Evolutionary conservation across 1,140 invertebrate genomes (phyloP).

Genomic region (Pentalonia nigronervosa): DNA sequence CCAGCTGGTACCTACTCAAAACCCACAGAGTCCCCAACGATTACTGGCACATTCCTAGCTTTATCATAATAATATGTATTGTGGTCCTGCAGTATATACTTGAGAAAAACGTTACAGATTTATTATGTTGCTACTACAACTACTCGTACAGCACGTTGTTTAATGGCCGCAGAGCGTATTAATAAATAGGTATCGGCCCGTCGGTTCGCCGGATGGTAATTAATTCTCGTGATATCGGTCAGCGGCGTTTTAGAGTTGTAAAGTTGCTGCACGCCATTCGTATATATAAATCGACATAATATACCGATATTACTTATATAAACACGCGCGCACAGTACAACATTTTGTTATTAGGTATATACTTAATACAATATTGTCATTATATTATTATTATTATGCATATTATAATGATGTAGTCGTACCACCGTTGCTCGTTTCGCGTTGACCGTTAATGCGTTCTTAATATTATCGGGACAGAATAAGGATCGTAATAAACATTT

Average conservation of each 20-base stretch:
- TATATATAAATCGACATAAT: background rate
- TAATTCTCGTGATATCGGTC: background rate
- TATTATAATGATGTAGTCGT: background rate
- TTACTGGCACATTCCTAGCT: too few relatives aligned
- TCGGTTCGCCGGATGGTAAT: background rate
- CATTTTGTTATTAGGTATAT: background rate
- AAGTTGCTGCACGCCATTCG: background rate
- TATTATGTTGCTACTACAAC: background rate
- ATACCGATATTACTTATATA: background rate
- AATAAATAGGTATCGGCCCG: background rate
- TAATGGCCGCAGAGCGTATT: background rate
- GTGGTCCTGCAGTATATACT: background rate
- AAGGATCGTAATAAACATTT: conserved; percentile 36
- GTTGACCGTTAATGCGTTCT: conserved; percentile 51
- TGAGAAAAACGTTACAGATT: background rate
- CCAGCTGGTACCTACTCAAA: too few relatives aligned
- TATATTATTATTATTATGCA: background rate
- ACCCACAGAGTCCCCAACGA: too few relatives aligned
- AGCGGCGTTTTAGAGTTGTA: background rate
- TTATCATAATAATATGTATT: background rate
- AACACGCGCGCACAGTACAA: too few relatives aligned
- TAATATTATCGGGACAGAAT: conserved; percentile 39
- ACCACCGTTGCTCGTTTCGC: background rate
- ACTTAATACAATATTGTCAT: background rate
- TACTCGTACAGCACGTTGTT: too few relatives aligned